Conservation (phyloP, 2,113 vertebrate species). For the Ophthalmolycus amberensis region DNA sequence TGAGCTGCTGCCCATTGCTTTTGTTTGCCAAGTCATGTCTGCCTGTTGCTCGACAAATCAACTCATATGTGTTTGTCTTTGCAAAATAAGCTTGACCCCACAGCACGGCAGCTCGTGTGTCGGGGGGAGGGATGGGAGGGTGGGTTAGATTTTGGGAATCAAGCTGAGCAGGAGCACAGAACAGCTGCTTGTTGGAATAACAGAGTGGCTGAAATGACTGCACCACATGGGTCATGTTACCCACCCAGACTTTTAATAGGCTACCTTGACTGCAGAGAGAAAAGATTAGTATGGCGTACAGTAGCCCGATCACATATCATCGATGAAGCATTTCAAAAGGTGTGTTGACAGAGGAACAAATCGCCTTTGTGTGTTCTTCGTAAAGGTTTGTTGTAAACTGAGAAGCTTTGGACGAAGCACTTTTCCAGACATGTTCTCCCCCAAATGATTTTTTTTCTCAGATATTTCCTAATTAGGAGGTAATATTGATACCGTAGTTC, state of each 20-base stretch:
- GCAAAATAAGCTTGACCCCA: slow-evolving; percentile 54
- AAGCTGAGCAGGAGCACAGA: slow-evolving; percentile 64
- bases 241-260: slow-evolving; percentile 72
- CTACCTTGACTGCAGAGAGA: slow-evolving; percentile 48
- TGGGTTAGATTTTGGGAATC: slow-evolving; percentile 46
- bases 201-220: slow-evolving; percentile 65
- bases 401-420: neutral
- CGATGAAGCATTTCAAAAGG: slow-evolving; percentile 41
- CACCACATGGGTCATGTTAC: slow-evolving; percentile 68
- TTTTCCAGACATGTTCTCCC: slow-evolving; percentile 17
- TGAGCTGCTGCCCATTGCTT: slow-evolving; percentile 22
- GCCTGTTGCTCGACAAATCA: slow-evolving; percentile 52
- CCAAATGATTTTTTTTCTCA: neutral
- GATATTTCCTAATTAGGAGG: neutral
- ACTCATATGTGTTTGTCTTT: slow-evolving; percentile 60
- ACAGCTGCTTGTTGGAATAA: slow-evolving; percentile 79
- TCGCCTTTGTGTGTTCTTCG: slow-evolving; percentile 10
- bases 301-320: slow-evolving; percentile 59
- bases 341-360: slow-evolving; percentile 51
- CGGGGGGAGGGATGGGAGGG: neutral
- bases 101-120: slow-evolving; percentile 29
- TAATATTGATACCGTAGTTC: slow-evolving; percentile 12
- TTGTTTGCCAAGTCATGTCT: slow-evolving; percentile 51
- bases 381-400: slow-evolving; percentile 9
- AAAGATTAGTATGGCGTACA: slow-evolving; percentile 60